Evolutionary conservation across 2,888 invertebrate genomes (phyloP).

Genomic region (Pseudeuparius sepicola): DNA sequence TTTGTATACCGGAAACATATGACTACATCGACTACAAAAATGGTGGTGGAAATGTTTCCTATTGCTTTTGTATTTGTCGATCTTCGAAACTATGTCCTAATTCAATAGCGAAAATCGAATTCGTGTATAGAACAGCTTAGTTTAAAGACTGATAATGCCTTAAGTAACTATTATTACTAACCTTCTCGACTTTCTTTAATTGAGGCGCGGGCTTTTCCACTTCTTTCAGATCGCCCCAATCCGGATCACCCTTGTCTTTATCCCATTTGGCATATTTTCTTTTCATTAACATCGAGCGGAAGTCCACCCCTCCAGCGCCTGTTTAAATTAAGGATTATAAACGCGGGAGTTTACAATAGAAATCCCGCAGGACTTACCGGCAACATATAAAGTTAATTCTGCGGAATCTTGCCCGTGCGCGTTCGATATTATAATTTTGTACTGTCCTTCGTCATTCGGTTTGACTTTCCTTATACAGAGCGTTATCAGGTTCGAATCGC

Average conservation of each 20-base stretch:
- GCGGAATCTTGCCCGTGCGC: conserved; percentile 92
- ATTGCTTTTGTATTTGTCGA: too few relatives aligned
- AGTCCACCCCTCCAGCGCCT: conserved; percentile 98
- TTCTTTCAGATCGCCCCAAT: conserved; percentile 91
- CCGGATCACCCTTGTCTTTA: conserved; percentile 81
- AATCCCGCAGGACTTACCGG: conserved; percentile 54
- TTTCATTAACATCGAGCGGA: conserved; percentile 96
- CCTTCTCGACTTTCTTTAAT: conserved; percentile 90
- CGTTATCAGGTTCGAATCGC: conserved; percentile 84
- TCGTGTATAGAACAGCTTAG: too few relatives aligned
- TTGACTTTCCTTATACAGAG: conserved; percentile 93
- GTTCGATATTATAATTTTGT: conserved; percentile 86
- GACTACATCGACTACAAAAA: too few relatives aligned
- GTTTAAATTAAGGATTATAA: conserved; percentile 15
- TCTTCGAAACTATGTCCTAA: too few relatives aligned
- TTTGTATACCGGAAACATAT: too few relatives aligned
- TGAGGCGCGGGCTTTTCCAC: conserved; percentile 77
- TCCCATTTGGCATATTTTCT: conserved; percentile 92
- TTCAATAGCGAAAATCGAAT: too few relatives aligned
- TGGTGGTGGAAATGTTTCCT: too few relatives aligned
- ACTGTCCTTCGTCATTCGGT: conserved; percentile 94
- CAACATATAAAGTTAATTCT: conserved; percentile 93
- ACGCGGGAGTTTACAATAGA: too few relatives aligned
- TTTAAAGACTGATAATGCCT: too few relatives aligned
- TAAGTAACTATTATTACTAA: too few relatives aligned